Base-by-base conservation (phyloP, 2,797 vertebrate genomes). In the Podarcis siculus region DNA sequence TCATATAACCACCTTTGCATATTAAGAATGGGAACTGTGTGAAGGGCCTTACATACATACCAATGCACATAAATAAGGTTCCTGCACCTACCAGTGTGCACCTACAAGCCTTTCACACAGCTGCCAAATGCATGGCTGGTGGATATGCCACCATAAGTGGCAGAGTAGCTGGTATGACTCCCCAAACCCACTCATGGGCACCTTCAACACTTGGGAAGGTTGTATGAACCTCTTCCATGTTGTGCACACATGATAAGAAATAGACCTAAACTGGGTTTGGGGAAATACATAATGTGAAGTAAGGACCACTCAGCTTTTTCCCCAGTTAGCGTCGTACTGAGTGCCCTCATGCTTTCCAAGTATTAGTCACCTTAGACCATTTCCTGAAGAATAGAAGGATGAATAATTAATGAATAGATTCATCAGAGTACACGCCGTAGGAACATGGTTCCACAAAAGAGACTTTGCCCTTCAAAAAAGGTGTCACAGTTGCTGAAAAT, bases 331-430 rank as follows among this genome's bases (percentile, higher is more conserved):
- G 78, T 87, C 79, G 39, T 32, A 80, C 7, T n/a, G 32, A 87
- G 19, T 45, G 37, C 61, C 27, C 5, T 80, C 30, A 72, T 23
- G 67, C 17, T 61, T 73, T 58, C 78, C 67, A 86, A 23, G 30
- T 73, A 80, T 73, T 86, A 82, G 80, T 87, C 58, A 87, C 35
- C 32, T 35, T 87, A 49, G 42, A 19, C 72, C 23, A 32, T 23
- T 35, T 82, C 37, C 49, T 72, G n/a, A 77, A 83, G 42, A 77
- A 83, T 67, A 37, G 39, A 82, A 66, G 25, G 13, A 75, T 77
- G 81, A 71, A 83, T 83, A 49, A 69, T 27, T 17, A 12, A 35
- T 49, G 13, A 73, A 76, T n/a, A 86, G 45, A 86, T n/a, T 37
- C 9, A 23, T n/a, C 77, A 80, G 8, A 73, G n/a, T 75, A 10